Evolutionary conservation across 2,888 invertebrate species (phyloP), one percentile per base, ranked within the genome.

Genomic region (Odontocolon sp.): DNA sequence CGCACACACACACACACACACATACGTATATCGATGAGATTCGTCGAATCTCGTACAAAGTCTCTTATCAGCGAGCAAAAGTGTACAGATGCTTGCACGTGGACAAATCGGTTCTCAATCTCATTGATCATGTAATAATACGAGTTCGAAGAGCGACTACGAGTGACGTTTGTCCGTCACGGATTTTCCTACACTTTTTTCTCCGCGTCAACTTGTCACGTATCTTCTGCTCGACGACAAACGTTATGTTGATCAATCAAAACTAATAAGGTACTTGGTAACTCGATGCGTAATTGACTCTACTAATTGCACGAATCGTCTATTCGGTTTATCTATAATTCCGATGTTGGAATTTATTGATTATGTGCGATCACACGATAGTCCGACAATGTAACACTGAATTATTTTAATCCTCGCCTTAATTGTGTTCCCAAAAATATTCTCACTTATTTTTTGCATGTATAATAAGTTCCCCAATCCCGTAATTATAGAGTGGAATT

Each of bases 251-350:
- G 16, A 56, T 63, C 36, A 56, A 71, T 71, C 45, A 36, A 54
- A 71, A 56, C 56, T 31, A 28, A 64, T 36, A 28, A 56, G 28
- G 14, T 40, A 47, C 54, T 42, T 45, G 26, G 28, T 3, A 40
- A 8, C 14, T 33, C 42, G 42, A 18, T 18, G 14, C 54, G 3
- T 6, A 26, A 36, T 36, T 56, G 23, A 28, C 28, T 56, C 26
- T 40, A 42, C 54, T 63, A 28, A 71, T 71, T 56, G 28, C 52
- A 47, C 38, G 3, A 33, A 26, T 33, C 4, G 16, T 61, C 31
- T 33, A 3, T n/a, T 40, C 45, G 14, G 45, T 16, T 33, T 56
- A 9, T 36, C 2, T 28, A 2, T 40, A 31, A 21, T 38, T 14
- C 9, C 16, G 21, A 31, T 54, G 40, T 1, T 26, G 9, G 40